Percentiles rank a stretch among this genome's conserved stretches.
Conservation (phyloP, 2,113 vertebrate species). For the Dryoscopus gambensis region DNA sequence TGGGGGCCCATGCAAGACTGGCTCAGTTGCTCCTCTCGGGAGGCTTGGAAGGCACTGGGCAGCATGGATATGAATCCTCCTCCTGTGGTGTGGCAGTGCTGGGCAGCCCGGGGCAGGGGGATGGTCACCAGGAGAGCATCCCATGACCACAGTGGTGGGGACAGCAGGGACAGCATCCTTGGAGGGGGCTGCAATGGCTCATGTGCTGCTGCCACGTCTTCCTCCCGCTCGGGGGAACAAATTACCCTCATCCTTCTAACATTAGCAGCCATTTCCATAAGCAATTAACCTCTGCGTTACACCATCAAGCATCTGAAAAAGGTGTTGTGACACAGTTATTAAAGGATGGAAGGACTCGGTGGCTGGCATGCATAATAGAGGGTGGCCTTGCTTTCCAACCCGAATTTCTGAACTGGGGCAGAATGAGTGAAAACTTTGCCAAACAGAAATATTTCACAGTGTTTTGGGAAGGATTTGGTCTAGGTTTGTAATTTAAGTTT, state of each 20-base stretch:
- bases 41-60: not conserved
- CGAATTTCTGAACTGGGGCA: not conserved
- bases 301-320: conserved; percentile 54
- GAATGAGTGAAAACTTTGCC: not conserved
- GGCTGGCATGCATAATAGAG: conserved; percentile 34
- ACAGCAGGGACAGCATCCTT: not conserved
- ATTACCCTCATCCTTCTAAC: conserved; percentile 37
- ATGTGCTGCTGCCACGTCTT: not conserved
- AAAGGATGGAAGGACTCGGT: conserved; percentile 28
- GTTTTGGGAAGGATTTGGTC: not conserved
- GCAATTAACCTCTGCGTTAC: conserved; percentile 53
- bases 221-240: not conserved
- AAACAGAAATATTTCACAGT: not conserved
- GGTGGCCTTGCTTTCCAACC: not conserved
- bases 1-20: too few relatives aligned
- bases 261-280: conserved; percentile 63
- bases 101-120: accelerated
- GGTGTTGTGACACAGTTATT: conserved; percentile 56
- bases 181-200: not conserved
- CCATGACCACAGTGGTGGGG: accelerated
- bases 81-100: not conserved
- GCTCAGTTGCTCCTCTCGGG: accelerated
- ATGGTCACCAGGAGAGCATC: not conserved
- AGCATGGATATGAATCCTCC: accelerated
- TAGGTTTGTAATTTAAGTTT: not conserved